Evolutionary conservation across 1,140 invertebrate species (phyloP).

Genomic region (Epicauta chinensis): DNA sequence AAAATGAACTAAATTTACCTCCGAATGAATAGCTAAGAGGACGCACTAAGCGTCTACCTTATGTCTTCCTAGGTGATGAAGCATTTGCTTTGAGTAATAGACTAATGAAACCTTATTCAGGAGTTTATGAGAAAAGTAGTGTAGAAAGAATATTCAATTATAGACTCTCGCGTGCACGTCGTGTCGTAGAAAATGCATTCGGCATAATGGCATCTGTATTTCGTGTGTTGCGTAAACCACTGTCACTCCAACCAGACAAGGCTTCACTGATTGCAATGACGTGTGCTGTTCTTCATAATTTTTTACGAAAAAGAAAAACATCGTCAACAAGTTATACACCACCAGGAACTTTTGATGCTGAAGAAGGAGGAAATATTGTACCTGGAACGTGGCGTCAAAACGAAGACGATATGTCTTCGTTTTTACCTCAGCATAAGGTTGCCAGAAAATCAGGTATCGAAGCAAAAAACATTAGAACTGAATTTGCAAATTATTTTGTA

Average conservation of each 20-base stretch:
- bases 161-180: slow-evolving; percentile 1
- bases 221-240: slow-evolving; percentile 7
- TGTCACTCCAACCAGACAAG: slow-evolving; percentile 12
- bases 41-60: no score
- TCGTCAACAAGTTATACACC: slow-evolving; percentile 1
- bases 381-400: slow-evolving; percentile 3
- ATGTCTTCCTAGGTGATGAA: no score
- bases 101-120: slow-evolving; percentile 29
- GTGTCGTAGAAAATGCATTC: slow-evolving; percentile 11
- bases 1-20: no score
- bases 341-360: neutral
- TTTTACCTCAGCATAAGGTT: slow-evolving; percentile 2
- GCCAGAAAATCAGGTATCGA: neutral
- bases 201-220: slow-evolving; percentile 13
- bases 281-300: slow-evolving; percentile 19
- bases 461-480: neutral
- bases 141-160: slow-evolving; percentile 17
- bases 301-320: slow-evolving; percentile 10
- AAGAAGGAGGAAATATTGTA: neutral
- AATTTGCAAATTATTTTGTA: slow-evolving; percentile 3
- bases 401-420: slow-evolving; percentile 3
- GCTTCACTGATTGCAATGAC: slow-evolving; percentile 10
- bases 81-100: no score
- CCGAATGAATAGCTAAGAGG: no score
- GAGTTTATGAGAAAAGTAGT: slow-evolving; percentile 19